A percentile compares a stretch with the other conserved stretches of the same genome.
Conservation (phyloP, 2,797 vertebrate genomes). For the Micromesistius poutassou region DNA sequence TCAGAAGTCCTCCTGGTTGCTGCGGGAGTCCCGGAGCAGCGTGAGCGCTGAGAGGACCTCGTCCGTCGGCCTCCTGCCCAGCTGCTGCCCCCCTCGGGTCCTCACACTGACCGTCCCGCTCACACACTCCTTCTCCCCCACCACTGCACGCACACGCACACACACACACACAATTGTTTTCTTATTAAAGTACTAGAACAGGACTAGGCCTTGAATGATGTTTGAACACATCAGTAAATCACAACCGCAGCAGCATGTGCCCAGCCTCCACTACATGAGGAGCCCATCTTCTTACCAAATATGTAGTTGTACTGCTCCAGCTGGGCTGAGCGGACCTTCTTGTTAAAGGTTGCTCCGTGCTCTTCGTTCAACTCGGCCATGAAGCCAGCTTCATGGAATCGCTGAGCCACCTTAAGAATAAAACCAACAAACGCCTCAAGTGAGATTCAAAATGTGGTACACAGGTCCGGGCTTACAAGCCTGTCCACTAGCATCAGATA, state of each 20-base stretch:
- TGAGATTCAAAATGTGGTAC: constrained; percentile 21
- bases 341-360: constrained; percentile 76
- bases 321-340: constrained; percentile 86
- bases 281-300: constrained; percentile 74
- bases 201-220: background rate
- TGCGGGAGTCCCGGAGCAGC: constrained; percentile 67
- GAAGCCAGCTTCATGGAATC: constrained; percentile 76
- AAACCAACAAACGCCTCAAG: constrained; percentile 13
- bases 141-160: constrained; percentile 78
- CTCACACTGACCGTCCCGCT: constrained; percentile 77
- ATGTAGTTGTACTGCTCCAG: constrained; percentile 90
- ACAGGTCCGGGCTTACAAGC: background rate
- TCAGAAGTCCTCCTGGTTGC: constrained; percentile 78
- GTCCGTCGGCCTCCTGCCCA: constrained; percentile 68
- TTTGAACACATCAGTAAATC: background rate
- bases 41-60: constrained; percentile 70
- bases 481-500: constrained; percentile 19
- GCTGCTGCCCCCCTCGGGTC: constrained; percentile 72
- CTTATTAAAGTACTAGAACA: background rate
- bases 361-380: constrained; percentile 75
- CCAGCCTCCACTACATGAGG: background rate
- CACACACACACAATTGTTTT: constrained; percentile 54
- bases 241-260: too few relatives aligned
- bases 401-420: constrained; percentile 74
- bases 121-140: constrained; percentile 79